A percentile compares a stretch with the other conserved stretches of the same genome.
Conservation (phyloP, 1,140 invertebrate species). For the Periplaneta americana region DNA sequence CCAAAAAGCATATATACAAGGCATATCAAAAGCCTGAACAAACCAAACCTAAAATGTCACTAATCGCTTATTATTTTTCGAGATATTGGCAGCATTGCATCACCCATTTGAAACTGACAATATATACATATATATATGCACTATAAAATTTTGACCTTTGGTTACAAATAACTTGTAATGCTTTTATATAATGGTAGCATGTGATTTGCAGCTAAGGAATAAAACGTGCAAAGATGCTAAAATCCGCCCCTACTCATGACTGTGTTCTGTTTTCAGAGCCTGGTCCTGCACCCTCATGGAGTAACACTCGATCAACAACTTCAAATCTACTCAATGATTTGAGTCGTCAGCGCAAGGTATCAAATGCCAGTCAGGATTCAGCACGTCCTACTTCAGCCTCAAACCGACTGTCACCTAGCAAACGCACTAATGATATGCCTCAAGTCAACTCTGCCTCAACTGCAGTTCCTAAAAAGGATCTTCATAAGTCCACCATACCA, state of each 20-base stretch:
- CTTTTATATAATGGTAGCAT: too few species aligned
- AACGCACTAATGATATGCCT: constrained; percentile 22
- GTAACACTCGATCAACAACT: neutral
- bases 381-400: constrained; percentile 7
- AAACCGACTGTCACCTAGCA: constrained; percentile 16
- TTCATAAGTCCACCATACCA: constrained; percentile 4
- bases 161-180: too few species aligned
- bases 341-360: constrained; percentile 10
- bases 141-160: too few species aligned
- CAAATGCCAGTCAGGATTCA: constrained; percentile 7
- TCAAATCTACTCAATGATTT: neutral
- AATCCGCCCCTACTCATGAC: neutral
- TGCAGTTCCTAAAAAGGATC: neutral
- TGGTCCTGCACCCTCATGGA: constrained; percentile 3
- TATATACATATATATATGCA: too few species aligned
- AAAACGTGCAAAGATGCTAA: too few species aligned
- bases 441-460: constrained; percentile 12
- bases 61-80: too few species aligned
- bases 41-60: too few species aligned
- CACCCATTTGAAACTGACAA: too few species aligned
- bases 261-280: constrained; percentile 6
- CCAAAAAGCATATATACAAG: too few species aligned
- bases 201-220: too few species aligned
- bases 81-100: too few species aligned
- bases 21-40: too few species aligned